A percentile compares a stretch with the other conserved stretches of the same genome.
Conservation (phyloP, 2,797 vertebrate genomes). For the Botia almorhae region DNA sequence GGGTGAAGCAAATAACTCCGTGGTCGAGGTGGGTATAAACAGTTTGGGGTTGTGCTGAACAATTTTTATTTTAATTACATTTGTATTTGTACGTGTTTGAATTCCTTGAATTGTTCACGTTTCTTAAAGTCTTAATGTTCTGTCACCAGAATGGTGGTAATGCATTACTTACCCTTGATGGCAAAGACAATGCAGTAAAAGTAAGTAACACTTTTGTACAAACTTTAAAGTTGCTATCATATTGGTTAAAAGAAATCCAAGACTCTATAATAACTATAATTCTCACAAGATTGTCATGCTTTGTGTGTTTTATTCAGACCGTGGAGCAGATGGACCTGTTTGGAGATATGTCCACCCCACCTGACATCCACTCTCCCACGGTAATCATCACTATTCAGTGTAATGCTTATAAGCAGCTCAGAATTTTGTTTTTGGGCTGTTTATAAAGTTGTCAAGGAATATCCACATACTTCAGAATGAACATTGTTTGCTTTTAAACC, state of each 20-base stretch:
- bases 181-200: slow-evolving; percentile 76
- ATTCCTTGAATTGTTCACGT: not conserved
- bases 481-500: too few species aligned
- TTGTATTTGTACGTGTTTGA: not conserved
- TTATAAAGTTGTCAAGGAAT: not conserved
- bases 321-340: slow-evolving; percentile 92
- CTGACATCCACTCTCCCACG: slow-evolving; percentile 87
- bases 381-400: slow-evolving; percentile 74
- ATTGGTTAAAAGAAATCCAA: too few species aligned
- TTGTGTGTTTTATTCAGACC: slow-evolving; percentile 76
- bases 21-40: slow-evolving; percentile 78
- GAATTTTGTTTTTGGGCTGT: not conserved
- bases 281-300: not conserved
- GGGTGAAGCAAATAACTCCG: slow-evolving; percentile 80
- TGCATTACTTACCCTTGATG: slow-evolving; percentile 70
- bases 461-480: too few species aligned
- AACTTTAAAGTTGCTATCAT: too few species aligned
- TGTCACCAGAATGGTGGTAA: slow-evolving; percentile 83
- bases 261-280: not conserved
- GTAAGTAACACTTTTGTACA: slow-evolving; percentile 63
- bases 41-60: not conserved
- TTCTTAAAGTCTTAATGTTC: not conserved
- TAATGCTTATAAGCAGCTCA: not conserved
- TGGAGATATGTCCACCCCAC: slow-evolving; percentile 96
- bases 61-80: not conserved